Evolutionary conservation across 2,797 vertebrate species (phyloP).

Genomic region (Glossophaga mutica): DNA sequence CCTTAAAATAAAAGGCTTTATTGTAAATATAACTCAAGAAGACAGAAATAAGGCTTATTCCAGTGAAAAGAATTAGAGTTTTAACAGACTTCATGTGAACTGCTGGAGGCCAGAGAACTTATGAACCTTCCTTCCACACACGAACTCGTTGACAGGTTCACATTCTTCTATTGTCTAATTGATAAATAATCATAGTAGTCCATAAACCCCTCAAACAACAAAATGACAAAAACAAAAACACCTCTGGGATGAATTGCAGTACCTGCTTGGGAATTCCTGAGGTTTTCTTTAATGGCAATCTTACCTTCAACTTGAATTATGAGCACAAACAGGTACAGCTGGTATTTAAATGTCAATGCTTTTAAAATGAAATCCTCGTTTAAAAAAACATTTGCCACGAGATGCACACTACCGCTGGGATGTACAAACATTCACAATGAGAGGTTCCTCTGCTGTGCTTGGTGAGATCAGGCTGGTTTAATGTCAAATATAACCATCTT

Average conservation of each 20-base stretch:
- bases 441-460: neutral
- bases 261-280: neutral
- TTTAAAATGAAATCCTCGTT: neutral
- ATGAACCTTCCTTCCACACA: neutral
- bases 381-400: neutral
- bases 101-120: neutral
- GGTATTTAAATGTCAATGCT: neutral
- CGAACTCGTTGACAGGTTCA: neutral
- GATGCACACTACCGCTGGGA: neutral
- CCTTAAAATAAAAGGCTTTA: neutral
- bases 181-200: neutral
- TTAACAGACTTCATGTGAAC: neutral
- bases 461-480: neutral
- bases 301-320: neutral
- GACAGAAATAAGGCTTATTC: conserved; percentile 36
- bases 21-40: conserved; percentile 28
- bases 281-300: neutral
- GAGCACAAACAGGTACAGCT: neutral
- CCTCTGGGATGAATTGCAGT: neutral
- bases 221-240: neutral
- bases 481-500: neutral
- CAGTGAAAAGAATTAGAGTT: neutral
- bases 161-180: neutral
- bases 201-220: neutral
- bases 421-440: neutral